phyloP scores from a whole-genome alignment of 2,113 vertebrate species.

The Limanda limanda region DNA sequence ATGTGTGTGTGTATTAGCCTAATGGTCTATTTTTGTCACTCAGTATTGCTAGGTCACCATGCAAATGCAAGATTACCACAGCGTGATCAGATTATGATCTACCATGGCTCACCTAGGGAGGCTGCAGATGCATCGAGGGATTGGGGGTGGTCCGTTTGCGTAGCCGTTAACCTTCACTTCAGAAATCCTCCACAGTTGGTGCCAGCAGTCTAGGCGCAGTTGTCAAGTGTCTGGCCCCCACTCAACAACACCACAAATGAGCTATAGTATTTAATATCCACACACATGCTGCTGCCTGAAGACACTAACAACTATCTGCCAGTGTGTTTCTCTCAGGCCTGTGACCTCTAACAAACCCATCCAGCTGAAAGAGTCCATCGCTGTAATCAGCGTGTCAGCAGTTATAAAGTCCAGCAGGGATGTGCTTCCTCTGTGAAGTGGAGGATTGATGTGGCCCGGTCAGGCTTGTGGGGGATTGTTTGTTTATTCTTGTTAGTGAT shows the following conservation, averaged over 20 bases:
- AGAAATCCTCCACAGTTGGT: constrained; percentile 42
- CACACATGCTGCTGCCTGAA: neutral
- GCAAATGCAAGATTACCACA: constrained; percentile 58
- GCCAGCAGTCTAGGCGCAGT: constrained; percentile 22
- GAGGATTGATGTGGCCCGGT: constrained; percentile 28
- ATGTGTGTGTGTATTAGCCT: neutral
- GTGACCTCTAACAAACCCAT: neutral
- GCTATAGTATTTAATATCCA: constrained; percentile 6
- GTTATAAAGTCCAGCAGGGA: constrained; percentile 21
- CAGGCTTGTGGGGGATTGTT: constrained; percentile 43
- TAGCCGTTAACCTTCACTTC: constrained; percentile 8
- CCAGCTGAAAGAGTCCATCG: neutral
- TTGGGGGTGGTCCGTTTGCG: constrained; percentile 6
- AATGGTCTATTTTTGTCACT: constrained; percentile 29
- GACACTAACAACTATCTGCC: neutral
- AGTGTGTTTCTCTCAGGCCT: neutral
- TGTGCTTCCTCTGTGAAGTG: constrained; percentile 1
- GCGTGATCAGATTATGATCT: constrained; percentile 66
- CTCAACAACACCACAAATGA: constrained; percentile 17
- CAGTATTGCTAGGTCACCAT: constrained; percentile 44
- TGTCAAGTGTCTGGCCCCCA: constrained; percentile 6
- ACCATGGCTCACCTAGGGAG: constrained; percentile 44
- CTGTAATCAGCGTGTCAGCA: neutral
- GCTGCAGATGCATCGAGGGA: constrained; percentile 18
- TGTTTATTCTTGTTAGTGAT: constrained; percentile 64